phyloP scores from a whole-genome alignment of 1,140 invertebrate species.

The Scaptomyza hsui region DNA sequence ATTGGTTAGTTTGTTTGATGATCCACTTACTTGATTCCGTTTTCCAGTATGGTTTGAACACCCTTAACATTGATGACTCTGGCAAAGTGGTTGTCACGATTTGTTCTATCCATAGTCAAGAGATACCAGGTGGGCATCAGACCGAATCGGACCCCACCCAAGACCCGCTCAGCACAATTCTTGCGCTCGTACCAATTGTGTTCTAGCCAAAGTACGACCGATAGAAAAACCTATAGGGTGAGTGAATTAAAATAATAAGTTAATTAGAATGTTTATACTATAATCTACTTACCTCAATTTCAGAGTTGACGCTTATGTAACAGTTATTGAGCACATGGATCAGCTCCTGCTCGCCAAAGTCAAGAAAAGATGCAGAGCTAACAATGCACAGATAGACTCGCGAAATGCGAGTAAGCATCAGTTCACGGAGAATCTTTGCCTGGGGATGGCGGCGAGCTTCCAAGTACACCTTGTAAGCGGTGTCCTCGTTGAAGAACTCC shows the following conservation, averaged over 20 bases:
- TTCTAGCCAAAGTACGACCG: slow-evolving; percentile 64
- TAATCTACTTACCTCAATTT: slow-evolving; percentile 48
- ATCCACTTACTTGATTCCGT: slow-evolving; percentile 53
- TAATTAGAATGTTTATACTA: too few species aligned
- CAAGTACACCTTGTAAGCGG: slow-evolving; percentile 61
- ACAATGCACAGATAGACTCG: slow-evolving; percentile 65
- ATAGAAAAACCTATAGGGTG: slow-evolving; percentile 48
- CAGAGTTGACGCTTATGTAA: slow-evolving; percentile 65
- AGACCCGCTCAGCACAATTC: slow-evolving; percentile 44
- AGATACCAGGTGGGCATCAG: slow-evolving; percentile 68
- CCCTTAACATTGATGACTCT: slow-evolving; percentile 36
- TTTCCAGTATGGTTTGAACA: slow-evolving; percentile 43
- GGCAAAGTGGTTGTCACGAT: slow-evolving; percentile 49
- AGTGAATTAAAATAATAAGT: neutral
- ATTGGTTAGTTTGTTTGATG: too few species aligned
- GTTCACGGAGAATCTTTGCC: slow-evolving; percentile 55
- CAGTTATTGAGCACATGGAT: slow-evolving; percentile 56
- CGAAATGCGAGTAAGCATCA: slow-evolving; percentile 64
- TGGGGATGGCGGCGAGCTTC: slow-evolving; percentile 56
- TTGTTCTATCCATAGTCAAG: slow-evolving; percentile 47
- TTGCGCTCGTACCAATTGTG: slow-evolving; percentile 60
- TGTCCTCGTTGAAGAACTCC: slow-evolving; percentile 71
- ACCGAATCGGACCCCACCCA: slow-evolving; percentile 52
- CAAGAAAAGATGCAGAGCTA: slow-evolving; percentile 58
- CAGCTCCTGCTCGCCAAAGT: slow-evolving; percentile 56